Base-by-base conservation (phyloP, 2,113 vertebrate species). In the Pan paniscus region DNA sequence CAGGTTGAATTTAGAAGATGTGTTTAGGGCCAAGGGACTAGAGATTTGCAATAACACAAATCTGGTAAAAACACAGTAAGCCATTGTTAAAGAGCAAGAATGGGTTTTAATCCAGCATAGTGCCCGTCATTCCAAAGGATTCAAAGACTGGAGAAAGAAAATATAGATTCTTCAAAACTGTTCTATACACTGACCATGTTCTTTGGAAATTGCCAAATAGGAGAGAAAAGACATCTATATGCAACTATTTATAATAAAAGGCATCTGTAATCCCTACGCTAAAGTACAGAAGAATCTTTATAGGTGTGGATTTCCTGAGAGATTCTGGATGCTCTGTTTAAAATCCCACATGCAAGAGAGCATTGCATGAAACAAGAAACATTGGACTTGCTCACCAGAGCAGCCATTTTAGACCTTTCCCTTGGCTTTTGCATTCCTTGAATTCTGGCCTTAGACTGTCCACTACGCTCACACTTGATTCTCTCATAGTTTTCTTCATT, bases 161-260 rank as follows among this genome's bases (percentile, higher is more conserved):
- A 57, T 38, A 6, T 50, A 11, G 38, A 55, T 73, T 46, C 8
- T 23, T 68, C 18, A 76, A 17, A 25, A 14, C 1, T 17, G 14
- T 43, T 79, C 17, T 68, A 10, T 55, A 48, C 4, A 23, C 14
- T 38, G 2, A 9, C 16, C 12, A 30, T 43, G 2, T 32, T 11
- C 27, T 78, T 90, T 5, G 23, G 14, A 14, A 64, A 86, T 32
- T 79, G 38, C 43, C 52, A 73, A 7, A 16, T 64, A 4, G 1
- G 5, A 20, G 3, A 0, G 52, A 17, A 67, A 6, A 79, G 23
- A 83, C 1, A 20, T 2, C 1, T 25, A 4, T 7, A 8, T 32
- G 50, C 48, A 48, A 38, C 40, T 57, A 27, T 25, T 52, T 43
- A 43, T 52, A n/a, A 38, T 52, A 76, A 76, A 78, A 68, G 2